Conservation (phyloP, 2,797 vertebrate species). For the Microcaecilia unicolor region DNA sequence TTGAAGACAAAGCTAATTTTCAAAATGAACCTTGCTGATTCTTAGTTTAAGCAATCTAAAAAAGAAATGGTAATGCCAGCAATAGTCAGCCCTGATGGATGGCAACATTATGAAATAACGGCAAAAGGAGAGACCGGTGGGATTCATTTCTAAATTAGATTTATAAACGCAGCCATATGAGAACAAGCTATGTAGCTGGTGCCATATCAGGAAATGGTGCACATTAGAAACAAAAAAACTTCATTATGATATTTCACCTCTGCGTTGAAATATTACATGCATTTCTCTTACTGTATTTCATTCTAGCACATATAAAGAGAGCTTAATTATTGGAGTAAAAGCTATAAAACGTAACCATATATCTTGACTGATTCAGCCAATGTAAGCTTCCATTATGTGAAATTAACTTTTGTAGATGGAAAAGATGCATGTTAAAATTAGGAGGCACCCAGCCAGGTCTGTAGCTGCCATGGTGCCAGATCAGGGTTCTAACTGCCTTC, state of each 20-base stretch:
- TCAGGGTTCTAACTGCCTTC: too few species aligned
- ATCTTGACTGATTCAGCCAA: not conserved
- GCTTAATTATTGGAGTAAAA: not conserved
- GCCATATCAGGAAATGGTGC: conserved; percentile 2
- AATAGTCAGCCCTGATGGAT: conserved; percentile 13
- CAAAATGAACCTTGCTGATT: conserved; percentile 4
- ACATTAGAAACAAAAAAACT: not conserved
- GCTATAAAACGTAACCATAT: not conserved
- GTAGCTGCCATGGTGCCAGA: too few species aligned
- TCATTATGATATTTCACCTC: not conserved
- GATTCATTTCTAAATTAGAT: conserved; percentile 23
- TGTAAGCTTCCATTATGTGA: not conserved
- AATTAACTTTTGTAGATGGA: not conserved
- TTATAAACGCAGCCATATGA: conserved; percentile 22
- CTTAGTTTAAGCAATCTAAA: conserved; percentile 7
- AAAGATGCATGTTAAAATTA: not conserved
- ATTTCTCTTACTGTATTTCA: conserved; percentile 8
- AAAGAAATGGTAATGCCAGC: not conserved
- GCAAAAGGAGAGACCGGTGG: conserved; percentile 13
- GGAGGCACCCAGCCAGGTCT: too few species aligned
- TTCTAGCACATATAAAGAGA: conserved; percentile 10
- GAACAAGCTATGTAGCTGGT: conserved; percentile 5
- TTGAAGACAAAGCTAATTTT: conserved; percentile 22
- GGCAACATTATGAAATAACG: conserved; percentile 16
- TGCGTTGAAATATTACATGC: conserved; percentile 8